Evolutionary conservation across 2,113 vertebrate genomes (phyloP), one percentile per base, ranked within the genome.

Genomic region (Myotis lucifugus): DNA sequence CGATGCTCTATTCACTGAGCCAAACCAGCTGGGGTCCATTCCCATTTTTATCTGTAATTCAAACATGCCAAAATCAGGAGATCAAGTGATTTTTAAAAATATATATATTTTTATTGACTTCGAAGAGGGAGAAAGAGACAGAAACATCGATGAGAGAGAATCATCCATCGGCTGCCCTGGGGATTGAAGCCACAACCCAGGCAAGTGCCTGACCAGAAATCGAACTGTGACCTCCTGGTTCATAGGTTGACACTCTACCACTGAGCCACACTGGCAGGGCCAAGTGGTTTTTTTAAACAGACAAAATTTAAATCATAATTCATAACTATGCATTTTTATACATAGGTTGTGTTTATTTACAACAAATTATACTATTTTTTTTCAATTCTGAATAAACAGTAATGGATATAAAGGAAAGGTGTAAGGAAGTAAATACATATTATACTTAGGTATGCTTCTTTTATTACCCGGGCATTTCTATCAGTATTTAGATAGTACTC

Each of bases 271-370:
- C 59, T 61, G 59, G 59, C 59, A 66, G 64, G 64, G 64, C 66
- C 32, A 67, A 67, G n/a, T 69, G n/a, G 8, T 61, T 81, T 72
- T 87, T 69, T 87, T 6, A 29, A 93, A 84, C 27, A 56, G n/a
- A 94, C 12, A 94, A 48, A 84, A 42, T 56, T 69, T 59, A 95
- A 92, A 8, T 32, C n/a, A 66, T 42, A 93, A 54, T 73, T 83
- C 37, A n/a, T n/a, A 90, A 59, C 37, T n/a, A 66, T 52, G 9
- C 3, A 85, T 40, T 95, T 90, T 61, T 52, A 88, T 19, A 89
- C 14, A 42, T 0, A 72, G 50, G 21, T 7, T 50, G 4, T 37
- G 8, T 25, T 89, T 94, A 77, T 52, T 84, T 90, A 54, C 19
- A 91, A 73, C 4, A 46, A 93, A 72, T 8, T 52, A 18, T 70